A percentile compares a stretch with the other conserved stretches of the same genome.
phyloP scores from a whole-genome alignment of 2,797 vertebrate genomes.

The Odontamblyopus lacepedii region DNA sequence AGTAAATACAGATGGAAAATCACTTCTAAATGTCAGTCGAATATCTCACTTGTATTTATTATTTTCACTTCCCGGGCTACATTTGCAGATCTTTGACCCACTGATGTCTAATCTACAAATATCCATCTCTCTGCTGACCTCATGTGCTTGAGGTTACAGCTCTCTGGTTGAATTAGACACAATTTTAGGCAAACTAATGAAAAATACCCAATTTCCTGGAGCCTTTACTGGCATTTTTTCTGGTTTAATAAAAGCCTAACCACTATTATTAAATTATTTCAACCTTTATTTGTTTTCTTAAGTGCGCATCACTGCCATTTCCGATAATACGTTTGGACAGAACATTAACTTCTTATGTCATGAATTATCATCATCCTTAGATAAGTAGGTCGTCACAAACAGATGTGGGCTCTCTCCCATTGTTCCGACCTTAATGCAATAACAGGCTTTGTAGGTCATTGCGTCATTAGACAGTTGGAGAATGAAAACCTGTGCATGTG shows the following conservation, averaged over 20 bases:
- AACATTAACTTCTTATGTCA: constrained; percentile 7
- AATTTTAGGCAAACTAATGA: not conserved
- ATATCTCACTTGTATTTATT: not conserved
- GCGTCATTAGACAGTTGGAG: constrained; percentile 34
- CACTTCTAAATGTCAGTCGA: too few relatives aligned
- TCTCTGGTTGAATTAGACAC: not conserved
- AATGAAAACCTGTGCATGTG: constrained; percentile 36
- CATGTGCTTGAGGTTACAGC: not conserved
- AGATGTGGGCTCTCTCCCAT: constrained; percentile 30
- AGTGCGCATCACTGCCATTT: constrained; percentile 2
- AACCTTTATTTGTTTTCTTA: constrained; percentile 9
- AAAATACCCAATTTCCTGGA: not conserved
- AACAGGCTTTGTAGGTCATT: constrained; percentile 26
- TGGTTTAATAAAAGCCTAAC: not conserved
- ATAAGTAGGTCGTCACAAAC: constrained; percentile 11
- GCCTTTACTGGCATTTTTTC: not conserved
- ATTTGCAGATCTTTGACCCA: not conserved
- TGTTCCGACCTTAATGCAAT: constrained; percentile 34
- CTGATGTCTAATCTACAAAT: not conserved
- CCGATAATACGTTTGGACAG: not conserved
- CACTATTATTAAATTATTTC: not conserved
- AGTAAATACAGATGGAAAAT: too few relatives aligned
- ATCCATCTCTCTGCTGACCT: not conserved
- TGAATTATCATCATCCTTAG: constrained; percentile 1
- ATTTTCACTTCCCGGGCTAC: not conserved